Conservation (phyloP, 2,113 vertebrate species). For the Indri indri region DNA sequence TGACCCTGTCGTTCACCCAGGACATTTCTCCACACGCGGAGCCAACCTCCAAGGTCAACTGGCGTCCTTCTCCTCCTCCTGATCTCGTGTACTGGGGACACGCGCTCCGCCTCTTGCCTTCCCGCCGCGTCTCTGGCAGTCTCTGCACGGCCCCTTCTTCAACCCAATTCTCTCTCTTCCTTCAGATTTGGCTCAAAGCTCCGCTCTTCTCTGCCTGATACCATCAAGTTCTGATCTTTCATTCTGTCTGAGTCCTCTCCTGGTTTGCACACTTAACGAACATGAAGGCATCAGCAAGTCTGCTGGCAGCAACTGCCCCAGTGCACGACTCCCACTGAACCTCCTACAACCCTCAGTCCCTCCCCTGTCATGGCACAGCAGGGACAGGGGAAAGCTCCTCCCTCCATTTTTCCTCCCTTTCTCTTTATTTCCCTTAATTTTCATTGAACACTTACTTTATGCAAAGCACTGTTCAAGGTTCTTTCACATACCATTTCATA, state of each 20-base stretch:
- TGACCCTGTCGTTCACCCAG: fast-evolving
- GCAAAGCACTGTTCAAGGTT: neutral
- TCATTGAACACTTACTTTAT: neutral
- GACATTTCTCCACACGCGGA: neutral
- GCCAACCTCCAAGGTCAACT: fast-evolving
- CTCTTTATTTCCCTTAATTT: neutral
- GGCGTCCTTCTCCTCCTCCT: fast-evolving
- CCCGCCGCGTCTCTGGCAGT: fast-evolving
- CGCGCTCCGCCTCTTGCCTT: neutral
- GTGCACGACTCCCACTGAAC: neutral
- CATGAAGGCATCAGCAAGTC: neutral
- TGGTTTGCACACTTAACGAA: neutral
- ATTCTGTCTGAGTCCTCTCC: neutral
- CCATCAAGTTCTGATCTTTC: neutral
- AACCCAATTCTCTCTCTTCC: neutral
- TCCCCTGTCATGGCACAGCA: fast-evolving
- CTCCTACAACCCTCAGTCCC: neutral
- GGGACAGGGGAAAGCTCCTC: neutral
- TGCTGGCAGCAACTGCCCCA: neutral
- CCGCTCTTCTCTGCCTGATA: neutral
- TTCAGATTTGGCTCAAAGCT: neutral
- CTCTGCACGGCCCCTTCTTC: neutral
- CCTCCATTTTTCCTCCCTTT: neutral
- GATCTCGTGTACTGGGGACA: too few species aligned
- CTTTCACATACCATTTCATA: neutral